Conservation (phyloP, 2,888 invertebrate species). For the Helleia helle region DNA sequence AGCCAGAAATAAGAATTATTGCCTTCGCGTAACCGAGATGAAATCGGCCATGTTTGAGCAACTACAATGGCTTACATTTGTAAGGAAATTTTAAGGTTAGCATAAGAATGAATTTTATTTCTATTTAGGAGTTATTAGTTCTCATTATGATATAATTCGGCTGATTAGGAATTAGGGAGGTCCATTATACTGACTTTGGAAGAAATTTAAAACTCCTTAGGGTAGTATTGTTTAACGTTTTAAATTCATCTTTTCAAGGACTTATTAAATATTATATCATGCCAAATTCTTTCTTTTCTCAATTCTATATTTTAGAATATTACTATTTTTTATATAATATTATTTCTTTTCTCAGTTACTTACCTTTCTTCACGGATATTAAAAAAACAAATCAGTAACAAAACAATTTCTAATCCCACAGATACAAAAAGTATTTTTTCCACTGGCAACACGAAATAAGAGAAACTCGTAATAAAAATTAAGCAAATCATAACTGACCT, state of each 20-base stretch:
- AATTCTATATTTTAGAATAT: too few relatives aligned
- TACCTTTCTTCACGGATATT: too few relatives aligned
- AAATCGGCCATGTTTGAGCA: conserved; percentile 55
- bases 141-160: conserved; percentile 37
- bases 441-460: neutral
- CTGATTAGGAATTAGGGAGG: conserved; percentile 21
- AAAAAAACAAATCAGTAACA: too few relatives aligned
- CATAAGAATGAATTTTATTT: conserved; percentile 45
- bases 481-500: conserved; percentile 1
- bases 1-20: conserved; percentile 64
- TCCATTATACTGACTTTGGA: conserved; percentile 10
- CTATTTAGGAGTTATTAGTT: conserved; percentile 46
- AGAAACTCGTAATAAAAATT: conserved; percentile 3
- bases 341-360: too few relatives aligned
- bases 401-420: too few relatives aligned
- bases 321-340: too few relatives aligned
- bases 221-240: neutral
- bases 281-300: too few relatives aligned
- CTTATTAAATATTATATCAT: too few relatives aligned
- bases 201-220: conserved; percentile 8
- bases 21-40: conserved; percentile 53
- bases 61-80: conserved; percentile 39
- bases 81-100: conserved; percentile 37
- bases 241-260: too few relatives aligned
- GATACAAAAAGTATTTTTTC: too few relatives aligned